These are phyloP conservation scores for Lamellibrachia luymesi DNA, from an alignment of 1,140 invertebrate genomes.

Conservation along the genomic window DNA sequence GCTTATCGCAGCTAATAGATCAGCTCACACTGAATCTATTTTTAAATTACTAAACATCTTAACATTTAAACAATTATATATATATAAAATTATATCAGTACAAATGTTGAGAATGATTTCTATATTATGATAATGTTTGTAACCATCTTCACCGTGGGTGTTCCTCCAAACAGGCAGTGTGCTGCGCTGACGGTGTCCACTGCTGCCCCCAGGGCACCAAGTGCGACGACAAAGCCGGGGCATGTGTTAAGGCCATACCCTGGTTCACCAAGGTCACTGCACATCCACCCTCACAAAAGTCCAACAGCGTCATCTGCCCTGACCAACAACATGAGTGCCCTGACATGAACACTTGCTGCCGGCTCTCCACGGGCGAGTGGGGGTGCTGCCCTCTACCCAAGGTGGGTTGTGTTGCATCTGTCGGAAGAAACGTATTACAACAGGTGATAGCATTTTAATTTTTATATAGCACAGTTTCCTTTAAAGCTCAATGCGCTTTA, in stretches of 20 bases:
- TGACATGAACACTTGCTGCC: slow-evolving; percentile 6
- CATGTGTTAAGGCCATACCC: slow-evolving; percentile 20
- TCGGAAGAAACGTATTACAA: slow-evolving; percentile 40
- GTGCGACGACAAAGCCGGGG: slow-evolving; percentile 37
- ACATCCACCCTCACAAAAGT: background rate
- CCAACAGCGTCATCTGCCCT: slow-evolving; percentile 27
- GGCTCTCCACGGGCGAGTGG: slow-evolving; percentile 26
- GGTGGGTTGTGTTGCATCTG: background rate
- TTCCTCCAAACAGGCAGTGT: slow-evolving; percentile 35
- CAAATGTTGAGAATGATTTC: too few relatives aligned
- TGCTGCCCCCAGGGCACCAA: slow-evolving; percentile 44
- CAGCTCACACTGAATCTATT: too few relatives aligned
- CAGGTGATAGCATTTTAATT: slow-evolving; percentile 32
- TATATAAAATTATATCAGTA: too few relatives aligned
- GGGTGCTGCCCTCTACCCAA: slow-evolving; percentile 39
- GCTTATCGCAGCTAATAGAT: too few relatives aligned
- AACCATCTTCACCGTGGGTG: too few relatives aligned
- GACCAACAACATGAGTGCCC: slow-evolving; percentile 12
- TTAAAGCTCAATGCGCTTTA: too few relatives aligned
- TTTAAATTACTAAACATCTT: too few relatives aligned
- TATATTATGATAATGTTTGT: too few relatives aligned
- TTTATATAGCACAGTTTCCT: slow-evolving; percentile 40
- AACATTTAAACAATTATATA: too few relatives aligned
- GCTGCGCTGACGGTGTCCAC: slow-evolving; percentile 44
- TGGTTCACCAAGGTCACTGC: background rate